Base-by-base conservation (phyloP, 1,140 invertebrate genomes). In the Bacillus rossius region DNA sequence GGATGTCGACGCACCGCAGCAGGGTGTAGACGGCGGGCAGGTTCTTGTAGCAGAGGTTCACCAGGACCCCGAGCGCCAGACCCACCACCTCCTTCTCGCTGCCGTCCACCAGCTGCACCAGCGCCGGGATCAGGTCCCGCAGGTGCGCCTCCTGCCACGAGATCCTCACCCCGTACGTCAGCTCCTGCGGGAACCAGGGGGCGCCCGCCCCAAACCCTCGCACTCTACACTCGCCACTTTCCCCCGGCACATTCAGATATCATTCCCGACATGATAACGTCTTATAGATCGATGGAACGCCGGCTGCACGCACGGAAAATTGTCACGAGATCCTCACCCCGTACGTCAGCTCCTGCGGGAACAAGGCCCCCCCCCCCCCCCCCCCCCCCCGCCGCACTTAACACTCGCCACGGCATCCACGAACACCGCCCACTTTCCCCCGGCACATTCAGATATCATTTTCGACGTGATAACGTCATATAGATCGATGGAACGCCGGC, bases 41-140 rank as follows among this genome's bases (percentile, higher is more conserved):
- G 72, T 87, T 87, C 61, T 84, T 84, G 63, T 86, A 83, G 66
- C 84, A 87, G 13, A 88, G 70, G 74, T 87, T 87, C 1, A 85
- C 82, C n/a, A 88, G 68, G n/a, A 87, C 78, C 0, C 82, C 81
- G 3, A 88, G 71, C 0, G 83, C 81, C 26, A 83, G 73, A 10
- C 79, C 73, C 19, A 85, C 80, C 3, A 81, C 73, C 37, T 80
- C 73, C 48, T 82, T 78, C 67, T 77, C 77, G 0, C 76, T 77
- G 19, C 78, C 73, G n/a, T 68, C 72, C 55, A 85, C 77, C 80
- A 81, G 87, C 25, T 79, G 76, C 0, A 80, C 79, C 17, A 87
- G 64, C 14, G 76, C 80, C 14, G 78, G 77, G 68, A 88, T 81
- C 37, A 87, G 71, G 60, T 78, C 75, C 1, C 78, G 69, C 29